These are phyloP conservation scores for Neodiprion lecontei DNA, from an alignment of 1,140 invertebrate genomes.

Conservation along the genomic window DNA sequence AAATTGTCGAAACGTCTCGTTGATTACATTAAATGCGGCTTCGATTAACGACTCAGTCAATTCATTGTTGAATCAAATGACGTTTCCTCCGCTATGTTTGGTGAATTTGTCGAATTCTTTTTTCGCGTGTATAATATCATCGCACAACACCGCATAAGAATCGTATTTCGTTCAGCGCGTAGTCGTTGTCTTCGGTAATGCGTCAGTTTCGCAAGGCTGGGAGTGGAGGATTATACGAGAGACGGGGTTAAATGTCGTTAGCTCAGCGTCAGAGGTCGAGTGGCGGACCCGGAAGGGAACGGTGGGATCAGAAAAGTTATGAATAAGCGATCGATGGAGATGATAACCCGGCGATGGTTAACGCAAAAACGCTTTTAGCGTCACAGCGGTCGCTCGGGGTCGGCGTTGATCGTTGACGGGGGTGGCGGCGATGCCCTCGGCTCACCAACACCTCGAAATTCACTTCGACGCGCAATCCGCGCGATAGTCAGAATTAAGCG, in stretches of 20 bases:
- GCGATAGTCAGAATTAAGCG: too few species aligned
- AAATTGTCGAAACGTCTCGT: too few species aligned
- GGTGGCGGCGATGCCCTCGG: neutral
- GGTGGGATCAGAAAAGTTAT: constrained; percentile 36
- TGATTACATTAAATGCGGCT: too few species aligned
- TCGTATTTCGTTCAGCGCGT: neutral
- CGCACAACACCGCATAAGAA: too few species aligned
- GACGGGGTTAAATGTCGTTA: neutral
- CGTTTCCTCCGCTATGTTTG: too few species aligned
- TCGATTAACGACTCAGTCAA: too few species aligned
- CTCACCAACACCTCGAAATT: neutral
- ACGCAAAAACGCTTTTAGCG: constrained; percentile 62
- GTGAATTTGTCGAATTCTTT: too few species aligned
- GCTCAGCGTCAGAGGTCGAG: neutral
- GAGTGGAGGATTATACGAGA: neutral
- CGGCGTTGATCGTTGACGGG: neutral
- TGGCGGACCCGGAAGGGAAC: neutral
- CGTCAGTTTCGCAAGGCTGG: neutral
- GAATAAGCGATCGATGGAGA: constrained; percentile 55
- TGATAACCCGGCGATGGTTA: constrained; percentile 53
- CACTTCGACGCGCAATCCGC: neutral
- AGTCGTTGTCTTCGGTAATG: neutral
- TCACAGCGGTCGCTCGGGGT: constrained; percentile 35
- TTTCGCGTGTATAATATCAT: too few species aligned
- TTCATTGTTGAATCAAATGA: too few species aligned